These are phyloP conservation scores for Heliconius congener DNA, from an alignment of 1,140 invertebrate genomes.

Conservation along the genomic window DNA sequence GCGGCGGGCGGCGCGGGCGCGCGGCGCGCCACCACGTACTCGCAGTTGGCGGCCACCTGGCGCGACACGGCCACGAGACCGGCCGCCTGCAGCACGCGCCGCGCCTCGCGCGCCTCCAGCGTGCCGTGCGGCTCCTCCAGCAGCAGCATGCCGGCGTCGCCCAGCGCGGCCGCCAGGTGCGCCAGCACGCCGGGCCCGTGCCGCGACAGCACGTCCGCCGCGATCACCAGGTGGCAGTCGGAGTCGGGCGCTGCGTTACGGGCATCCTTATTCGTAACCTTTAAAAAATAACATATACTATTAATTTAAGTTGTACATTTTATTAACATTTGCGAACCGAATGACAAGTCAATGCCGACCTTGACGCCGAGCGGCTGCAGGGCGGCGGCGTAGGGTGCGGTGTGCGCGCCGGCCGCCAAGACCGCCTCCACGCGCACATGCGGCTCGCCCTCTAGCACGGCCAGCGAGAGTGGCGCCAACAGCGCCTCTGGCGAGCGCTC, in stretches of 20 bases:
- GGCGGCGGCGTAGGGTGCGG: slow-evolving; percentile 72
- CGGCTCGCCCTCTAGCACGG: slow-evolving; percentile 86
- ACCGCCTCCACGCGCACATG: slow-evolving; percentile 84
- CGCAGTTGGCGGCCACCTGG: slow-evolving; percentile 82
- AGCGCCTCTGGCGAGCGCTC: slow-evolving; percentile 84
- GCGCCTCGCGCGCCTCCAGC: slow-evolving; percentile 74
- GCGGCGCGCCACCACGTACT: slow-evolving; percentile 84
- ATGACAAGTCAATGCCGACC: slow-evolving; percentile 46
- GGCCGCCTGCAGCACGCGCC: slow-evolving; percentile 61
- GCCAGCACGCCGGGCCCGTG: slow-evolving; percentile 80
- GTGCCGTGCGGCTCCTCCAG: slow-evolving; percentile 86
- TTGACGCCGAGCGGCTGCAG: slow-evolving; percentile 83
- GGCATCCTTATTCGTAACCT: slow-evolving; percentile 79
- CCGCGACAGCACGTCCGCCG: slow-evolving; percentile 82
- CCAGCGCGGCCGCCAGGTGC: slow-evolving; percentile 85
- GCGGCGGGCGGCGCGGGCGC: slow-evolving; percentile 58
- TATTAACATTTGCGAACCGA: background rate
- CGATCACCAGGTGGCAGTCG: slow-evolving; percentile 85
- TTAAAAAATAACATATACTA: background rate
- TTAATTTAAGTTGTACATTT: too few relatives aligned
- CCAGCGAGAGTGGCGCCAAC: slow-evolving; percentile 81
- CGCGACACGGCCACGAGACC: slow-evolving; percentile 82
- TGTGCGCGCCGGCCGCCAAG: slow-evolving; percentile 75
- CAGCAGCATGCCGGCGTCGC: slow-evolving; percentile 88
- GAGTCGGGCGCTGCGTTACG: slow-evolving; percentile 82